Conservation (phyloP, 2,888 invertebrate species). For the Trichogramma evanescens region DNA sequence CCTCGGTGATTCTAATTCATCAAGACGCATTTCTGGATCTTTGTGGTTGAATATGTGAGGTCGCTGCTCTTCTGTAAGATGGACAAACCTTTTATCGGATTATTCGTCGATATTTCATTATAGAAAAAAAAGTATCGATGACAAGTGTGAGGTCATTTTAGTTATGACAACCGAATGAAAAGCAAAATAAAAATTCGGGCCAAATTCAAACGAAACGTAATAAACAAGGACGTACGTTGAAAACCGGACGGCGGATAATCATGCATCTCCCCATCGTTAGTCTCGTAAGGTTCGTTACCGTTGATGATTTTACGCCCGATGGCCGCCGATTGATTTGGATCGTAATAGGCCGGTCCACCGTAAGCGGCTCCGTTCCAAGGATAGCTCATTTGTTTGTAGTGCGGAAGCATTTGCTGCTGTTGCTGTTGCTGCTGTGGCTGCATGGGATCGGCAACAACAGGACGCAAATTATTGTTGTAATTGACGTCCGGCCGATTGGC, state of each 20-base stretch:
- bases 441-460: not conserved
- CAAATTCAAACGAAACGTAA: too few species aligned
- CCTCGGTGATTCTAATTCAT: constrained; percentile 12
- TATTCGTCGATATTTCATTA: not conserved
- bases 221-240: constrained; percentile 10
- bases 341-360: too few species aligned
- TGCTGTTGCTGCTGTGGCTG: constrained; percentile 47
- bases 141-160: not conserved
- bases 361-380: not conserved
- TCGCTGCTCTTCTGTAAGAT: constrained; percentile 6
- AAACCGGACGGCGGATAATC: constrained; percentile 14
- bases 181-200: not conserved
- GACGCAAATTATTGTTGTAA: too few species aligned
- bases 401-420: constrained; percentile 46
- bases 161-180: not conserved
- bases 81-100: not conserved
- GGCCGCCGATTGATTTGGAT: too few species aligned
- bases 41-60: constrained; percentile 18
- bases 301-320: constrained; percentile 6
- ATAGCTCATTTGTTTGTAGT: constrained; percentile 8
- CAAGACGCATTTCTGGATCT: constrained; percentile 4
- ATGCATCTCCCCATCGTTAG: not conserved
- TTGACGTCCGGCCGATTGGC: too few species aligned
- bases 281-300: not conserved
- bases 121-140: not conserved